Conservation (phyloP, 2,797 vertebrate genomes). For the Nannoperca obscura region DNA sequence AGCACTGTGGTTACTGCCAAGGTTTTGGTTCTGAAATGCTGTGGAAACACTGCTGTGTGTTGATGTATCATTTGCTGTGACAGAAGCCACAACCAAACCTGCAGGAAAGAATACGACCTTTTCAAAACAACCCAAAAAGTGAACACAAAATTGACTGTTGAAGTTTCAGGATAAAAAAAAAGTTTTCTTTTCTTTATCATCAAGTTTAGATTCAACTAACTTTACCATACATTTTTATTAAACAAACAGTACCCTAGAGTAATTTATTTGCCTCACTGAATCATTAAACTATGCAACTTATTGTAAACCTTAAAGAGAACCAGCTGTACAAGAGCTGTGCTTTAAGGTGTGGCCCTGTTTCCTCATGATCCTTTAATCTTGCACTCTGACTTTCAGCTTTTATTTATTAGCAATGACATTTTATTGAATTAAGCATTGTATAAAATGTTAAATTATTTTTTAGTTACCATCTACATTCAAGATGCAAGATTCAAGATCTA, state of each 20-base stretch:
- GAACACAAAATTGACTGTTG: neutral
- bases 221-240: neutral
- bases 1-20: accelerated
- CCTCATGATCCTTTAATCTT: neutral
- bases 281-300: neutral
- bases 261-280: neutral
- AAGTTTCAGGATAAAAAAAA: neutral
- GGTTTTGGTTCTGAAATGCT: accelerated
- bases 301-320: neutral
- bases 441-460: neutral
- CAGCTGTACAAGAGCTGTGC: neutral
- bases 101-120: neutral
- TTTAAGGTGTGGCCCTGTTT: slow-evolving; percentile 22
- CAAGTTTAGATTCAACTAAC: neutral
- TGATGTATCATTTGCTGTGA: accelerated
- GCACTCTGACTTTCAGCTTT: neutral
- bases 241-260: neutral
- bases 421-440: neutral
- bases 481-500: no score
- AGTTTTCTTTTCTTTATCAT: neutral
- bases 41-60: accelerated
- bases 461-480: neutral
- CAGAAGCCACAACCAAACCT: slow-evolving; percentile 52
- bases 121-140: neutral
- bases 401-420: neutral